A percentile compares a stretch with the other conserved stretches of the same genome.
Evolutionary conservation across 2,113 vertebrate species (phyloP).

Genomic region (Aleadryas rufinucha): DNA sequence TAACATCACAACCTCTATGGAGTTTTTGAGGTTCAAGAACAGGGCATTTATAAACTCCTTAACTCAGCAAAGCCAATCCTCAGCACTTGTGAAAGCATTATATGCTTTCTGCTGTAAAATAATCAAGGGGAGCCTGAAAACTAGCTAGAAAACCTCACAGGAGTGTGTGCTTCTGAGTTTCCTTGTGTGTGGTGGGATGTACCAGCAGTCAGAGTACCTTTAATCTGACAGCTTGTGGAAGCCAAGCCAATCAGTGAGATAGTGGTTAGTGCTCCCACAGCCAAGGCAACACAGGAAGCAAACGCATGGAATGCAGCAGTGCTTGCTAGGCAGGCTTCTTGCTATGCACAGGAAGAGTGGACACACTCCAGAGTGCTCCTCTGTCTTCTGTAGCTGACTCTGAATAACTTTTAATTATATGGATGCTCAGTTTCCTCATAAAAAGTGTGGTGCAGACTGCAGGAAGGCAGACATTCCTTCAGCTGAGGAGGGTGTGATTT

Average conservation of each 20-base stretch:
- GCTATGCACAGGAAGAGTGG: neutral
- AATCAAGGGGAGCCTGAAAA: neutral
- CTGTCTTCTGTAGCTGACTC: neutral
- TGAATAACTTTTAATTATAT: neutral
- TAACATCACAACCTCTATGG: neutral
- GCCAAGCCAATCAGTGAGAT: neutral
- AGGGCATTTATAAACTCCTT: neutral
- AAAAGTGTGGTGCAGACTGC: neutral
- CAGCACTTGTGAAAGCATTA: neutral
- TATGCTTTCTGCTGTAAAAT: neutral
- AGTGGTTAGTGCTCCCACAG: neutral
- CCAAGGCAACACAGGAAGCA: neutral
- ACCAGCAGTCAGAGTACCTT: neutral
- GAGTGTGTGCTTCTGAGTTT: neutral
- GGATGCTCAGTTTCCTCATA: neutral
- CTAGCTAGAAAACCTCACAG: neutral
- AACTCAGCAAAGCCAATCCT: neutral
- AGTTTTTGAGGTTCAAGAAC: neutral
- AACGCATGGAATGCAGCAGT: neutral
- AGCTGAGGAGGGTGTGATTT: neutral
- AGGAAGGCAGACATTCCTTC: neutral
- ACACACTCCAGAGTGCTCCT: neutral
- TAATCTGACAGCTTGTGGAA: neutral
- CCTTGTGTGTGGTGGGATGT: neutral
- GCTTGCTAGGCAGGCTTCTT: neutral